These are phyloP conservation scores for Corydoras sp. DNA, from an alignment of 2,113 vertebrate genomes.

Conservation along the genomic window DNA sequence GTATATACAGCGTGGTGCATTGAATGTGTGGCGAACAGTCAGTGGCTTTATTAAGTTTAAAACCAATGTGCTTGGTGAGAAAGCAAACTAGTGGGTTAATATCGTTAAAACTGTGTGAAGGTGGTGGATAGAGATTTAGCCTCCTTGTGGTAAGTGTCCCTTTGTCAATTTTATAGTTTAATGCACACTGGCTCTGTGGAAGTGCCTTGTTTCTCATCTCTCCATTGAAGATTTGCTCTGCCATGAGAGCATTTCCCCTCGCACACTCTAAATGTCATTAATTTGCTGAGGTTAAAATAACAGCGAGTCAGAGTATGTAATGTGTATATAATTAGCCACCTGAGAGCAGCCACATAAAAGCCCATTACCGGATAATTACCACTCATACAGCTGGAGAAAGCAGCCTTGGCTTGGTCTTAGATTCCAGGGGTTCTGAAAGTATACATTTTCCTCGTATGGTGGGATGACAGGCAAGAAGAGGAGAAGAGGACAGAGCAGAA, in stretches of 20 bases:
- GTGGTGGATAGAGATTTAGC: background rate
- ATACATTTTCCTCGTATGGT: slow-evolving; percentile 55
- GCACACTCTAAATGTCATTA: slow-evolving; percentile 62
- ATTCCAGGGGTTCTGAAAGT: slow-evolving; percentile 65
- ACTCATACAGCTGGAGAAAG: slow-evolving; percentile 60
- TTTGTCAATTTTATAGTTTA: slow-evolving; percentile 5
- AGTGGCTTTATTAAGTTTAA: too few relatives aligned
- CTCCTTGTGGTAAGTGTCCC: background rate
- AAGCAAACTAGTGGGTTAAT: too few relatives aligned
- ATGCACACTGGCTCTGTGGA: slow-evolving; percentile 18
- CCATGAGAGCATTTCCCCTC: slow-evolving; percentile 50
- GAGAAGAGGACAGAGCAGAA: slow-evolving; percentile 21
- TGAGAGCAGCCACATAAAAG: slow-evolving; percentile 71
- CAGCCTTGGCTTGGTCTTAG: slow-evolving; percentile 56
- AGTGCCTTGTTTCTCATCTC: slow-evolving; percentile 35
- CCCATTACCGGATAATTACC: slow-evolving; percentile 71
- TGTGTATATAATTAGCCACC: slow-evolving; percentile 73
- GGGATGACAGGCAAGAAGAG: slow-evolving; percentile 36
- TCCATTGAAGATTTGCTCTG: slow-evolving; percentile 44
- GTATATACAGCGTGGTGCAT: background rate
- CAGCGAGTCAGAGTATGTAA: slow-evolving; percentile 66
- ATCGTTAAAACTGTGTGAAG: too few relatives aligned
- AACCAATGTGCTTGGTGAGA: too few relatives aligned
- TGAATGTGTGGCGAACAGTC: too few relatives aligned
- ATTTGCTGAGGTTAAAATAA: slow-evolving; percentile 69